Conservation (phyloP, 1,140 invertebrate genomes). For the Zaprionus africanus region DNA sequence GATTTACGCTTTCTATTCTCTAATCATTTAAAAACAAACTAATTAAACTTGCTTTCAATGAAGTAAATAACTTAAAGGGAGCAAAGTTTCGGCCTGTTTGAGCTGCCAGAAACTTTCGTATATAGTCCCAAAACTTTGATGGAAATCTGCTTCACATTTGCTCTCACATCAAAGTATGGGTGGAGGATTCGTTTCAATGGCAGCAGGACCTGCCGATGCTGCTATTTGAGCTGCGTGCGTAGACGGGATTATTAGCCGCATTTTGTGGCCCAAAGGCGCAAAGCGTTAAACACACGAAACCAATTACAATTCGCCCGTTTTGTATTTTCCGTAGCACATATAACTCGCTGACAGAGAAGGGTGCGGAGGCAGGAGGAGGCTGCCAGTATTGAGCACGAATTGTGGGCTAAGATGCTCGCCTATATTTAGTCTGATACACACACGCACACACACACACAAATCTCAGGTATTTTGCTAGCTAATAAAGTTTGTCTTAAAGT, state of each 20-base stretch:
- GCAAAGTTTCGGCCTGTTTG: not conserved
- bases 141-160: slow-evolving; percentile 2
- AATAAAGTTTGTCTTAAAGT: slow-evolving; percentile 82
- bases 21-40: slow-evolving; percentile 2
- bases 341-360: slow-evolving; percentile 4
- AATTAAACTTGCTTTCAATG: not conserved
- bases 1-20: not conserved
- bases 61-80: not conserved
- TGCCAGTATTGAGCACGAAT: not conserved
- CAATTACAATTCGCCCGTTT: slow-evolving; percentile 67
- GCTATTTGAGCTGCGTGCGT: slow-evolving; percentile 62
- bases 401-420: not conserved
- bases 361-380: not conserved
- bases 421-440: slow-evolving; percentile 28
- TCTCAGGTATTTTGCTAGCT: slow-evolving; percentile 79
- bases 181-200: not conserved
- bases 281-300: slow-evolving; percentile 80
- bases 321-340: slow-evolving; percentile 31
- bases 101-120: not conserved
- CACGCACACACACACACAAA: slow-evolving; percentile 45
- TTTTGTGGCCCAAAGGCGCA: slow-evolving; percentile 52
- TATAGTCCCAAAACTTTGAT: slow-evolving; percentile 3
- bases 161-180: slow-evolving; percentile 7
- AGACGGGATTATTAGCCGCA: slow-evolving; percentile 61
- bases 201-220: not conserved